A percentile compares a stretch with the other conserved stretches of the same genome.
These are phyloP conservation scores for Melospiza melodia DNA, from an alignment of 2,113 vertebrate species.

Conservation along the genomic window DNA sequence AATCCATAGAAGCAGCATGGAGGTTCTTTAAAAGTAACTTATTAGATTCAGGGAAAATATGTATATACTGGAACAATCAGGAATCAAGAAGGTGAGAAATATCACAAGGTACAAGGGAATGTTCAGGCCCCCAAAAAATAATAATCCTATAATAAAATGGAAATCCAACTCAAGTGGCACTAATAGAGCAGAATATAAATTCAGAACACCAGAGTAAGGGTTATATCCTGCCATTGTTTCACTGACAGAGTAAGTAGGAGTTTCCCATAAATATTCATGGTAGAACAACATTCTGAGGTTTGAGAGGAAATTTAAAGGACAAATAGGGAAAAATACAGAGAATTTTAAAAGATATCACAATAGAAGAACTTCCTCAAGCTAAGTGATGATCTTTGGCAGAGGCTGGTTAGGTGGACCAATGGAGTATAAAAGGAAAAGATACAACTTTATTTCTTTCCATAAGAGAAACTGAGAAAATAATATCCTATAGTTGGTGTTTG, in stretches of 20 bases:
- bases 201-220: slow-evolving; percentile 11
- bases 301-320: slow-evolving; percentile 30
- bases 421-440: background rate
- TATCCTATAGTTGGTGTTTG: background rate
- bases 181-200: slow-evolving; percentile 42
- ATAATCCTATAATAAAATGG: slow-evolving; percentile 54
- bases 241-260: slow-evolving; percentile 13
- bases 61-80: slow-evolving; percentile 47
- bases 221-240: slow-evolving; percentile 53
- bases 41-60: slow-evolving; percentile 25
- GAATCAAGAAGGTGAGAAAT: slow-evolving; percentile 67
- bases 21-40: slow-evolving; percentile 44
- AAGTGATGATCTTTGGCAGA: background rate
- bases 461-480: background rate
- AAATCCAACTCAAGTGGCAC: slow-evolving; percentile 42
- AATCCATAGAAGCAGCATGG: slow-evolving; percentile 53
- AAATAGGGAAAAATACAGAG: background rate
- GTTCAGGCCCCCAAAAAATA: slow-evolving; percentile 33
- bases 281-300: slow-evolving; percentile 15
- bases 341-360: background rate
- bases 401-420: background rate
- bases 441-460: background rate
- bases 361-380: background rate
- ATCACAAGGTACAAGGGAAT: background rate
- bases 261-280: slow-evolving; percentile 8